A percentile compares a stretch with the other conserved stretches of the same genome.
Conservation (phyloP, 2,797 vertebrate species). For the Masticophis lateralis region DNA sequence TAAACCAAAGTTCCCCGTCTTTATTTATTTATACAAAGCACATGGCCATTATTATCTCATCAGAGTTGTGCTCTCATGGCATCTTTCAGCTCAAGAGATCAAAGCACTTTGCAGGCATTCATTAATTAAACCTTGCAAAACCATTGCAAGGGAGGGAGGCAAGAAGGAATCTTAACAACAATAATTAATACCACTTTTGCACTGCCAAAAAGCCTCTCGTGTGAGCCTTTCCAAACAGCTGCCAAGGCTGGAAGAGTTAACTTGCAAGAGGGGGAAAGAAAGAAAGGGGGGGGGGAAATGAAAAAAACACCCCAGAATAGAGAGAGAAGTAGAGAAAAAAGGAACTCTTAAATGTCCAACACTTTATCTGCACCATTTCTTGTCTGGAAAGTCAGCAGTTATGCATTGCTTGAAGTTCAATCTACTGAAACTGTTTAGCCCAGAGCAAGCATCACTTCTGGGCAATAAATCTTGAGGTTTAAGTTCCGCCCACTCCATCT, state of each 20-base stretch:
- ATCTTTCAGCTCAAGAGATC: conserved; percentile 57
- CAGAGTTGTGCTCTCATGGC: conserved; percentile 52
- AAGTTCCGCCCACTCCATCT: not conserved
- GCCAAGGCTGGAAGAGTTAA: not conserved
- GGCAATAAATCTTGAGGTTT: too few relatives aligned
- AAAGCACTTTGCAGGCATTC: conserved; percentile 44
- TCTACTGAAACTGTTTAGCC: not conserved
- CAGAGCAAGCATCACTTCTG: not conserved
- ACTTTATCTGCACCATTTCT: not conserved
- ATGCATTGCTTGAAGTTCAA: not conserved
- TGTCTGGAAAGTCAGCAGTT: too few relatives aligned
- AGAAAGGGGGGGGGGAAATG: fast-evolving
- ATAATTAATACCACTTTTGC: conserved; percentile 27
- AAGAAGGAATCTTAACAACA: conserved; percentile 15
- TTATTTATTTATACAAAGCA: conserved; percentile 66
- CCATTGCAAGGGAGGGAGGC: conserved; percentile 7
- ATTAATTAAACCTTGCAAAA: conserved; percentile 55
- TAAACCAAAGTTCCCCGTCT: conserved; percentile 52
- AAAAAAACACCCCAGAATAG: too few relatives aligned
- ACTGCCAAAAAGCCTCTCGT: not conserved
- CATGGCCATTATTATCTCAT: conserved; percentile 50
- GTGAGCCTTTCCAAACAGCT: not conserved
- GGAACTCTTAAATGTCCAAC: not conserved
- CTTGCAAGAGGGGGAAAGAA: not conserved
- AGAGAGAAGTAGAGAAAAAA: too few relatives aligned